Evolutionary conservation across 2,888 invertebrate genomes (phyloP), one percentile per base, ranked within the genome.

Genomic region (Hyppa rectilinea): DNA sequence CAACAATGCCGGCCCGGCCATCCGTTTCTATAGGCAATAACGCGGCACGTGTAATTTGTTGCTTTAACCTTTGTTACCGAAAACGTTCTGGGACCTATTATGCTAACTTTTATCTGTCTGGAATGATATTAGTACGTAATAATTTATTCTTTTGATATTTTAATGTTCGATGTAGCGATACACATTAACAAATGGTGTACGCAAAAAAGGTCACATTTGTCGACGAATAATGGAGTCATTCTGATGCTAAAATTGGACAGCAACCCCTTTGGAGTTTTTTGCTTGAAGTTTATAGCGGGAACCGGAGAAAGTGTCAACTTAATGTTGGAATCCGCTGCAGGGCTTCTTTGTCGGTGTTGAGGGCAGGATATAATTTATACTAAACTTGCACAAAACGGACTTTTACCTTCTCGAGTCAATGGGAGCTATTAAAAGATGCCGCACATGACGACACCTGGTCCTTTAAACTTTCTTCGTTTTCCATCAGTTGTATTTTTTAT

Each of bases 21-120:
- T 78, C 80, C 62, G 69, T 80, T 83, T 83, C 85, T 80, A 82
- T 79, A 84, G 86, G 87, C 84, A 82, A 87, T 84, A 88, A 87
- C 80, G 81, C 81, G 77, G 80, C 87, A 87, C 88, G 88, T 89
- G 89, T 90, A 89, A 91, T 90, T 89, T 87, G 87, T 88, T 87
- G 87, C 90, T 87, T 88, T 88, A 89, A 89, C 90, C 90, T 91
- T 90, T 89, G 90, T 90, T 86, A 82, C 82, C 72, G 72, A 74
- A 83, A 86, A 83, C 86, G 82, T 86, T 87, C 84, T 75, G 84
- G 84, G 82, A 80, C 83, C 87, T 84, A 88, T 89, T 88, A 88
- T 87, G 85, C 87, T 82, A 88, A 90, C 83, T 85, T 90, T 87
- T 88, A 88, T 87, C 83, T 86, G 85, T 85, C 84, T 85, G 84